Percentiles rank a stretch among this genome's conserved stretches.
Evolutionary conservation across 2,888 invertebrate species (phyloP).

Genomic region (Ophion ellenae): DNA sequence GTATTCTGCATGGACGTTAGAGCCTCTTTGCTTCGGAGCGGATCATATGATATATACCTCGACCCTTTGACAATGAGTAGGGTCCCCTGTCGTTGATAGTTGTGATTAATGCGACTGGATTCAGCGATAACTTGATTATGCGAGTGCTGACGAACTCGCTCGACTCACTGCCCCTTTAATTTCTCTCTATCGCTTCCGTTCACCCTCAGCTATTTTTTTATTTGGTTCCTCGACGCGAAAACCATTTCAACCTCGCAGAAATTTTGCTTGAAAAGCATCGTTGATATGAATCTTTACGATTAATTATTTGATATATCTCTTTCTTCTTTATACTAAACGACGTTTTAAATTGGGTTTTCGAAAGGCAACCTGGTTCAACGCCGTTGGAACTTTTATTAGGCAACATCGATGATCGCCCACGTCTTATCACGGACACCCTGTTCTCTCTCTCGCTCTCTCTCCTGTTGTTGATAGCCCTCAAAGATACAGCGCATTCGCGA

Average conservation of each 20-base stretch:
- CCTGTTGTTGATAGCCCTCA: neutral
- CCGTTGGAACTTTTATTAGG: conserved; percentile 6
- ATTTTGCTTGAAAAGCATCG: neutral
- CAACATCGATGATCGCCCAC: neutral
- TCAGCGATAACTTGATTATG: conserved; percentile 80
- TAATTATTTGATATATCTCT: neutral
- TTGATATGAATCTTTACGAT: neutral
- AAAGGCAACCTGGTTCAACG: conserved; percentile 23
- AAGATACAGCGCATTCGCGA: conserved; percentile 1
- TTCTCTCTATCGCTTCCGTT: conserved; percentile 38
- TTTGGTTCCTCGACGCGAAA: neutral
- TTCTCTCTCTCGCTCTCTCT: neutral
- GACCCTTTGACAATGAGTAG: conserved; percentile 48
- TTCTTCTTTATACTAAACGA: neutral
- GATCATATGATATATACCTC: conserved; percentile 22
- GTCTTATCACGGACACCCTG: neutral
- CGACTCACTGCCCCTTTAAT: conserved; percentile 24
- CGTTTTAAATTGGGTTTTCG: neutral
- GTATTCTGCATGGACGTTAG: neutral
- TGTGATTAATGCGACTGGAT: conserved; percentile 80
- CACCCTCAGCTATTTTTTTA: neutral
- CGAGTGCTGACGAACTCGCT: conserved; percentile 55
- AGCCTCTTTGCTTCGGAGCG: conserved; percentile 1
- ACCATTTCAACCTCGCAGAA: neutral
- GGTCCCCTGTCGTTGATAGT: conserved; percentile 80